Conservation (phyloP, 2,113 vertebrate genomes). For the Aphyosemion australe region DNA sequence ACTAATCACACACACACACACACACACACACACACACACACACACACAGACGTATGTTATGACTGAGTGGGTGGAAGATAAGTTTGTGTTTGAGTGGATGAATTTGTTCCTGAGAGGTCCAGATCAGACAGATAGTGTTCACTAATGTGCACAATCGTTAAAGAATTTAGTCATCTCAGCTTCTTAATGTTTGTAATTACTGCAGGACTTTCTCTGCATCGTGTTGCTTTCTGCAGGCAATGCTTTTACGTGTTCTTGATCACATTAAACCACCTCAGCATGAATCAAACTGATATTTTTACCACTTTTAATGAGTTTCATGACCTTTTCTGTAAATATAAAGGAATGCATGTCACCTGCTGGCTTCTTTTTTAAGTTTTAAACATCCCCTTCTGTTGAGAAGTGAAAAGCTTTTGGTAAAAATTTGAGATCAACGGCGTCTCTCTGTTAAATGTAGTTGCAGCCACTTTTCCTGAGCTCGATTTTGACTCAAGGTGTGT, state of each 20-base stretch:
- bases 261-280: not conserved
- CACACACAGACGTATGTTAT: constrained; percentile 39
- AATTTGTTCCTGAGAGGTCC: constrained; percentile 16
- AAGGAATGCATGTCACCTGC: too few relatives aligned
- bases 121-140: not conserved
- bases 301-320: too few relatives aligned
- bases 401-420: too few relatives aligned
- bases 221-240: constrained; percentile 28
- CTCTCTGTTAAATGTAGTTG: too few relatives aligned
- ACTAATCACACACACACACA: constrained; percentile 47
- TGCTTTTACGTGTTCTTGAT: constrained; percentile 22
- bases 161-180: not conserved
- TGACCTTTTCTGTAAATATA: not conserved
- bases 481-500: too few relatives aligned
- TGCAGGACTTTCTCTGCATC: constrained; percentile 7
- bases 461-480: too few relatives aligned
- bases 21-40: constrained; percentile 42
- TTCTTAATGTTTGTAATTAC: constrained; percentile 10
- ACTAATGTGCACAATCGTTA: constrained; percentile 4
- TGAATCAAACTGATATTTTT: constrained; percentile 10
- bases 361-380: too few relatives aligned
- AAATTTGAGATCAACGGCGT: too few relatives aligned
- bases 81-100: constrained; percentile 32
- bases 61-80: constrained; percentile 52
- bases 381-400: too few relatives aligned